A percentile compares a stretch with the other conserved stretches of the same genome.
Evolutionary conservation across 2,888 invertebrate species (phyloP).

Genomic region (Agrotis exclamationis): DNA sequence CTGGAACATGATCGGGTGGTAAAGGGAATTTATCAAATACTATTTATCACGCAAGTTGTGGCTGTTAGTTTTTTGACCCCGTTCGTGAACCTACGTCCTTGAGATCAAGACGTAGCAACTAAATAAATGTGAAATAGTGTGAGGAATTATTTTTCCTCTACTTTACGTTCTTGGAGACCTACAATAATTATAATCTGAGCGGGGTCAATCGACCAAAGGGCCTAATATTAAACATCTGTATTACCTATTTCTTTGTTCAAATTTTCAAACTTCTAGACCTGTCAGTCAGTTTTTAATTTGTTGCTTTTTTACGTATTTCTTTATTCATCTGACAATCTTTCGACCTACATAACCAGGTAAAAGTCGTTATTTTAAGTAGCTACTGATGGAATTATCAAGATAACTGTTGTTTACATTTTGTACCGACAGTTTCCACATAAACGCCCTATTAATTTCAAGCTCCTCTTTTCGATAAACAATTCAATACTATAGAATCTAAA

Average conservation of each 20-base stretch:
- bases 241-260: too few relatives aligned
- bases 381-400: not conserved
- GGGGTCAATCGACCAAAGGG: too few relatives aligned
- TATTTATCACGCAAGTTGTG: conserved; percentile 31
- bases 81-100: conserved; percentile 10
- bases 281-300: too few relatives aligned
- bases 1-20: conserved; percentile 4
- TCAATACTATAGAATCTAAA: not conserved
- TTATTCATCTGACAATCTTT: not conserved
- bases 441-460: not conserved
- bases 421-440: not conserved
- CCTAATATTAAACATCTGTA: too few relatives aligned
- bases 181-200: too few relatives aligned
- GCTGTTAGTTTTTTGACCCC: conserved; percentile 17
- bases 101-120: not conserved
- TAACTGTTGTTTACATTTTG: not conserved
- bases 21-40: conserved; percentile 17
- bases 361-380: not conserved
- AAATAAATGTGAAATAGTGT: not conserved
- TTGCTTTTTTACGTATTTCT: too few relatives aligned
- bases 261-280: too few relatives aligned
- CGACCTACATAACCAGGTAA: not conserved
- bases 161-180: too few relatives aligned
- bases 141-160: not conserved
- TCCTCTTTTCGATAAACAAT: not conserved